Percentiles rank a stretch among this genome's conserved stretches.
Evolutionary conservation across 2,888 invertebrate genomes (phyloP).

Genomic region (Campoplex nolae): DNA sequence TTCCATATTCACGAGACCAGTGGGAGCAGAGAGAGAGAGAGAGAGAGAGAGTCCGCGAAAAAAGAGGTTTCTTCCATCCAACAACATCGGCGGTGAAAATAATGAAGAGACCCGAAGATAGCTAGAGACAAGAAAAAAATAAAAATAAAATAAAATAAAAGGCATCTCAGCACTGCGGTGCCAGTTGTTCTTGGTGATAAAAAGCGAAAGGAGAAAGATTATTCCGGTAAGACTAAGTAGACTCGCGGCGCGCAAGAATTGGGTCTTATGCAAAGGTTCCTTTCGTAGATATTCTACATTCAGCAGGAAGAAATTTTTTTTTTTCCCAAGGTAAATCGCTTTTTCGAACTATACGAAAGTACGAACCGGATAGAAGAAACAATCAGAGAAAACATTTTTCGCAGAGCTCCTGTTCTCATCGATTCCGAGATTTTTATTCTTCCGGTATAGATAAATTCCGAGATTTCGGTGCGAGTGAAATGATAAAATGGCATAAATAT

Average conservation of each 20-base stretch:
- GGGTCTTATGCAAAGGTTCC: conserved; percentile 62
- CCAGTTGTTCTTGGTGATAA: conserved; percentile 20
- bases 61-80: background rate
- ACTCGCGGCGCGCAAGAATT: background rate
- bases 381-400: background rate
- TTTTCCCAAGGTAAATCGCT: conserved; percentile 23
- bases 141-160: background rate
- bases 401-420: conserved; percentile 4
- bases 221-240: background rate
- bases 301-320: background rate
- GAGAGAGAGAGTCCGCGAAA: background rate
- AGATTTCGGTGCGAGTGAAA: conserved; percentile 49
- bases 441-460: conserved; percentile 22
- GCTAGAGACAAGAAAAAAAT: background rate
- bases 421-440: conserved; percentile 51
- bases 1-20: background rate
- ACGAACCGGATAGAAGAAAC: conserved; percentile 1
- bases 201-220: background rate
- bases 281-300: conserved; percentile 1
- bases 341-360: background rate
- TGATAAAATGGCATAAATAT: conserved; percentile 76
- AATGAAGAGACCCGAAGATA: background rate
- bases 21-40: background rate
- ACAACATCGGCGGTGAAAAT: background rate
- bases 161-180: background rate